Evolutionary conservation across 1,140 invertebrate genomes (phyloP).

Genomic region (Microplitis mediator): DNA sequence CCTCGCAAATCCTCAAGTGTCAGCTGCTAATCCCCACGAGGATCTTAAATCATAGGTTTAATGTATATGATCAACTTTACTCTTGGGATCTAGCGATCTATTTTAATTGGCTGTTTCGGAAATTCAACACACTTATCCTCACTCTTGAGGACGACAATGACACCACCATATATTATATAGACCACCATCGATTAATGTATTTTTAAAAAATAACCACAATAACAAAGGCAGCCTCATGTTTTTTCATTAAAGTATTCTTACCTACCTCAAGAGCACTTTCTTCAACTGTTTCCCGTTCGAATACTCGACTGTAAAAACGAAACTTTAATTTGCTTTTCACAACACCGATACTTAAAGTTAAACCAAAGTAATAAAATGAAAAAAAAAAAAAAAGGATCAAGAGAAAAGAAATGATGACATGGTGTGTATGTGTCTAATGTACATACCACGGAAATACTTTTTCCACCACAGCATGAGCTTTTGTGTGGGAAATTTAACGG

Average conservation of each 20-base stretch:
- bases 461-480: constrained; percentile 15
- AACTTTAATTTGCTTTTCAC: constrained; percentile 47
- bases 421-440: neutral
- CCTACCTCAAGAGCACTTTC: too few relatives aligned
- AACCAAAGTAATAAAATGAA: too few relatives aligned
- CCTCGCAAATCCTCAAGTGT: too few relatives aligned
- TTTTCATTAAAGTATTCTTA: neutral
- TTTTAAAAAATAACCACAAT: neutral
- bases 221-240: too few relatives aligned
- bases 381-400: too few relatives aligned
- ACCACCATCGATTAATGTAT: neutral
- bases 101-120: constrained; percentile 3
- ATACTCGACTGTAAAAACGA: constrained; percentile 32
- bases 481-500: constrained; percentile 52
- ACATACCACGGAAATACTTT: constrained; percentile 27
- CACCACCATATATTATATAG: neutral
- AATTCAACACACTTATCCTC: neutral
- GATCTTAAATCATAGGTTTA: neutral
- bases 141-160: too few relatives aligned
- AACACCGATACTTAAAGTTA: too few relatives aligned
- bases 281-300: too few relatives aligned
- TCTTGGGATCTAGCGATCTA: neutral
- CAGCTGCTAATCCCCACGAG: neutral
- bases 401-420: too few relatives aligned
- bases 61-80: neutral